A percentile compares a stretch with the other conserved stretches of the same genome.
phyloP scores from a whole-genome alignment of 2,113 vertebrate species.

The Felis catus region DNA sequence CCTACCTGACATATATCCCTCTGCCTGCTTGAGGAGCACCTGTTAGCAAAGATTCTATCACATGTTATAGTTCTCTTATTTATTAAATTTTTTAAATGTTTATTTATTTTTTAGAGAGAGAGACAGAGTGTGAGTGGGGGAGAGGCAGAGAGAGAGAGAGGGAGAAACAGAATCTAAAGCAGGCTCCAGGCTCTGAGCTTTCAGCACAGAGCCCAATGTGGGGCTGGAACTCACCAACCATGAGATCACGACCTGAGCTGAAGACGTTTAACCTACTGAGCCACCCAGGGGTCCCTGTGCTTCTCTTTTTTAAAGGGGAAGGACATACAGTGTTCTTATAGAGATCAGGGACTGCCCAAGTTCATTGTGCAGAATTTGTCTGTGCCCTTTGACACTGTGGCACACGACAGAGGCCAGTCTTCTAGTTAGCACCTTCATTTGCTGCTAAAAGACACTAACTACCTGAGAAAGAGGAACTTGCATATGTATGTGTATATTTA shows the following conservation, averaged over 20 bases:
- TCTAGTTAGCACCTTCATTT: not conserved
- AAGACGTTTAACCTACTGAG: too few relatives aligned
- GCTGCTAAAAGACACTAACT: not conserved
- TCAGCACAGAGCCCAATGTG: too few relatives aligned
- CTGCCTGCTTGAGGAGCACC: not conserved
- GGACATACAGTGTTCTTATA: not conserved
- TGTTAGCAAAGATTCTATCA: conserved; percentile 32
- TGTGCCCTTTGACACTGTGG: not conserved
- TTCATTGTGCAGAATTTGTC: not conserved
- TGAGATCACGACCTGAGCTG: too few relatives aligned
- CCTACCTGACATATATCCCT: not conserved
- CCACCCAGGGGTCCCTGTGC: too few relatives aligned
- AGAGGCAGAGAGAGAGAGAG: too few relatives aligned
- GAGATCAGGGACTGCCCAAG: not conserved
- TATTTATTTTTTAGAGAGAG: too few relatives aligned
- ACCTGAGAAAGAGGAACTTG: not conserved
- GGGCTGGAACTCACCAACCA: too few relatives aligned
- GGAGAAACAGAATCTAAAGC: too few relatives aligned
- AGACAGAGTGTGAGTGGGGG: too few relatives aligned
- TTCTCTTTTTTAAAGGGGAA: conserved; percentile 42
- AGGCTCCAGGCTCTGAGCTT: too few relatives aligned
- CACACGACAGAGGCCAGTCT: not conserved
- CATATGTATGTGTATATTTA: not conserved
- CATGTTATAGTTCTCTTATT: too few relatives aligned
- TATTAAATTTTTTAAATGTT: too few relatives aligned